phyloP scores from a whole-genome alignment of 2,888 invertebrate species.

The Tiliacea citrago region DNA sequence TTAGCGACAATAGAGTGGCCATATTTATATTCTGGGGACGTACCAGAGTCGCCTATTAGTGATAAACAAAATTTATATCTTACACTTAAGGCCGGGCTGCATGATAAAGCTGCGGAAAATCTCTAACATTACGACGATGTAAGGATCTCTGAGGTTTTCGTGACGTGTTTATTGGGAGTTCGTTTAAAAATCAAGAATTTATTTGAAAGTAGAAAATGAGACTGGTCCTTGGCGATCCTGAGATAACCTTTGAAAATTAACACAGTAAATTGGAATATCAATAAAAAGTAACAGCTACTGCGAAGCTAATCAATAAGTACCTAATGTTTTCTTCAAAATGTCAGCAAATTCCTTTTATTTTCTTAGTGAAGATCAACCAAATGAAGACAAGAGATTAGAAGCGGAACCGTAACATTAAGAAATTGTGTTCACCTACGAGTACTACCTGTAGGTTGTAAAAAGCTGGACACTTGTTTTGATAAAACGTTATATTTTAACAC shows the following conservation, averaged over 20 bases:
- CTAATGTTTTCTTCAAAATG: background rate
- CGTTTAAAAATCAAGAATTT: conserved; percentile 8
- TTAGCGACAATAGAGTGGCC: conserved; percentile 45
- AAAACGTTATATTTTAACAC: background rate
- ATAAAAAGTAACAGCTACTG: too few relatives aligned
- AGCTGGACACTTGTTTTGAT: background rate
- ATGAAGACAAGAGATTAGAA: background rate
- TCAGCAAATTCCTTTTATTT: background rate
- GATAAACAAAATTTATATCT: conserved; percentile 68
- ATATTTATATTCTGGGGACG: conserved; percentile 61
- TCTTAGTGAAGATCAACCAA: too few relatives aligned
- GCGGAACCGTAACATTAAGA: background rate
- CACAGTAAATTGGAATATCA: too few relatives aligned
- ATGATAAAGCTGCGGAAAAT: conserved; percentile 46
- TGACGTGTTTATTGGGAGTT: conserved; percentile 30
- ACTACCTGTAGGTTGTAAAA: background rate
- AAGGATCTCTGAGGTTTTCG: conserved; percentile 30
- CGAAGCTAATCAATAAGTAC: too few relatives aligned
- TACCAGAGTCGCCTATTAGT: conserved; percentile 59
- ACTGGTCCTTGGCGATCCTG: too few relatives aligned
- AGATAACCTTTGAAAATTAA: too few relatives aligned
- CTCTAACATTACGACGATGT: conserved; percentile 35
- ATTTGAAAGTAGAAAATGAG: background rate
- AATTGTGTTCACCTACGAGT: too few relatives aligned
- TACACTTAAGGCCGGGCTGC: conserved; percentile 49